Evolutionary conservation across 2,888 invertebrate genomes (phyloP).

Genomic region (Lepidonotus clava): DNA sequence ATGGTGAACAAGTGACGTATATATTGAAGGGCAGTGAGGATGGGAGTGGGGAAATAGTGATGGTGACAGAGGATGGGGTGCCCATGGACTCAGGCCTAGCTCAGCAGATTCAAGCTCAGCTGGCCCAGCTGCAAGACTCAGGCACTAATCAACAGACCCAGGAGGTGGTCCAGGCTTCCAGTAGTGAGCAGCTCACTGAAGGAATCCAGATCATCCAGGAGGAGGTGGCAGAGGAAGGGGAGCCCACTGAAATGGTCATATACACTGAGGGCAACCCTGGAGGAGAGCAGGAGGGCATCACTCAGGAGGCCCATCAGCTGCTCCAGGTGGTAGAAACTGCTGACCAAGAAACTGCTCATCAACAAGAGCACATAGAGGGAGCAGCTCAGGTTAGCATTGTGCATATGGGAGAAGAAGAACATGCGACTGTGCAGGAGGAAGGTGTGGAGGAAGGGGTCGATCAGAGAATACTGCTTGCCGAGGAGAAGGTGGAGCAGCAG

Average conservation of each 20-base stretch:
- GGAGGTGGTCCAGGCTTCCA: not conserved
- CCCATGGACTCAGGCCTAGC: conserved; percentile 3
- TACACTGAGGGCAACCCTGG: not conserved
- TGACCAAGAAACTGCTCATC: not conserved
- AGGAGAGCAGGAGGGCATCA: not conserved
- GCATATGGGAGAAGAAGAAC: not conserved
- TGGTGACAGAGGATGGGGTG: conserved; percentile 39
- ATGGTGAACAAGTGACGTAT: conserved; percentile 52
- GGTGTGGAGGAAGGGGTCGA: not conserved
- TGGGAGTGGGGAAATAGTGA: not conserved
- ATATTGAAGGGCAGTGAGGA: conserved; percentile 31
- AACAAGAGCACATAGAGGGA: not conserved
- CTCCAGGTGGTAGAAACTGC: not conserved
- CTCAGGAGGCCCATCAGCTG: not conserved
- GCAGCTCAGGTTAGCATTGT: not conserved
- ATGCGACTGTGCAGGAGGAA: not conserved
- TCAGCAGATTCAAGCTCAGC: conserved; percentile 38
- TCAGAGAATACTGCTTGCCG: not conserved
- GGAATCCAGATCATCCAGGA: not conserved
- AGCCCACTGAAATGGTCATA: not conserved
- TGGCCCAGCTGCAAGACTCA: not conserved
- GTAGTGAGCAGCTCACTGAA: not conserved
- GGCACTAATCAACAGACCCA: not conserved
- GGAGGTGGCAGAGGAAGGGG: conserved; percentile 17
- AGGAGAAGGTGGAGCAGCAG: not conserved